phyloP scores from a whole-genome alignment of 2,888 invertebrate species.

The Eumacrocentrus americanus region DNA sequence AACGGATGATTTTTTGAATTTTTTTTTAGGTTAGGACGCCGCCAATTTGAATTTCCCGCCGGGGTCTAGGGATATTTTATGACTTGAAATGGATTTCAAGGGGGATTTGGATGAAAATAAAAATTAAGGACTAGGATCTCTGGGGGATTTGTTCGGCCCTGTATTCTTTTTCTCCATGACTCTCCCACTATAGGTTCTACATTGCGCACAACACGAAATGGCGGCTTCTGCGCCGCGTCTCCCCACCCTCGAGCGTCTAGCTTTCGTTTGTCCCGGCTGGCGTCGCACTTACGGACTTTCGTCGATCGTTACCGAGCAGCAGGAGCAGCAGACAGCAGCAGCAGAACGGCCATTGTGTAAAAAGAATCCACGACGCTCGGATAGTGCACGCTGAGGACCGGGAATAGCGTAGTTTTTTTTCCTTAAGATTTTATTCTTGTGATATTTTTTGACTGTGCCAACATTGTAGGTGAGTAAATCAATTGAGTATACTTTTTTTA shows the following conservation, averaged over 20 bases:
- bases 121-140: neutral
- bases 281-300: slow-evolving; percentile 43
- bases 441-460: slow-evolving; percentile 61
- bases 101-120: slow-evolving; percentile 5
- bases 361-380: slow-evolving; percentile 55
- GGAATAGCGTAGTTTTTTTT: slow-evolving; percentile 55
- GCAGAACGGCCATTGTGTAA: slow-evolving; percentile 57
- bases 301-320: slow-evolving; percentile 57
- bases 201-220: slow-evolving; percentile 46
- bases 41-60: too few relatives aligned
- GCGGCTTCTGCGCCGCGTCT: slow-evolving; percentile 55
- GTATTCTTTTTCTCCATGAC: slow-evolving; percentile 36
- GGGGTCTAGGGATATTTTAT: too few relatives aligned
- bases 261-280: slow-evolving; percentile 45
- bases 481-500: slow-evolving; percentile 8
- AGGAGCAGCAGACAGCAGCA: too few relatives aligned
- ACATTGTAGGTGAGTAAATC: slow-evolving; percentile 54
- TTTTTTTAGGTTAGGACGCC: too few relatives aligned
- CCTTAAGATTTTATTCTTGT: slow-evolving; percentile 56
- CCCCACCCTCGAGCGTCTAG: slow-evolving; percentile 45
- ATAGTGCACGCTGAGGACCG: slow-evolving; percentile 55
- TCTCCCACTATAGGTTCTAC: slow-evolving; percentile 35
- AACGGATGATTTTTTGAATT: too few relatives aligned
- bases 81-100: too few relatives aligned
- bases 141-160: slow-evolving; percentile 32